Evolutionary conservation across 2,113 vertebrate genomes (phyloP), one percentile per base, ranked within the genome.

Genomic region (Oxyruncus cristatus): DNA sequence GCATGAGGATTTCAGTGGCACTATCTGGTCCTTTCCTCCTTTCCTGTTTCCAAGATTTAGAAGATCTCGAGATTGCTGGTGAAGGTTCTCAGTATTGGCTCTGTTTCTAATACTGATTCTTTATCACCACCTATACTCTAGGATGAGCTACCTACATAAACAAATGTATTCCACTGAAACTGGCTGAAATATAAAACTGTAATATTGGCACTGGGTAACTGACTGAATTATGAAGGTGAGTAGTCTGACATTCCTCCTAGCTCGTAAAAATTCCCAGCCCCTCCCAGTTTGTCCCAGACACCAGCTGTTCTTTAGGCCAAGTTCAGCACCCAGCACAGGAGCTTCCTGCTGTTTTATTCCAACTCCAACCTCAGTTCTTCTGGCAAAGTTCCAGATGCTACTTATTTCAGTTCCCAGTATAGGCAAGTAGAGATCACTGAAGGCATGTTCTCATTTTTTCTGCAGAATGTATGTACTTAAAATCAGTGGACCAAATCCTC

Each of bases 241-340:
- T 5, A 56, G 42, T 20, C 7, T 59, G 70, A 63, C 3, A 44
- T 78, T 78, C 56, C 26, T 90, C 33, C 27, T 8, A 52, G 63
- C 32, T 70, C 33, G 66, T 89, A 46, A 62, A 41, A 92, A 70
- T 46, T 79, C 53, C 63, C 52, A 77, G 75, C 8, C 47, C 28
- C 2, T 37, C 9, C 39, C 12, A 26, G 41, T 63, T 72, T 2
- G 0, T 75, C 44, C 59, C n/a, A 59, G 55, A 23, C 65, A 47
- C 0, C 0, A 0, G 11, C 15, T 7, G 5, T 44, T 91, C 32
- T 39, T 86, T 49, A 59, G 46, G 53, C 46, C 4, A 6, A 44
- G 37, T 61, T 53, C 76, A 84, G 37, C 20, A 44, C 17, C 6
- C 59, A 88, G 41, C 42, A n/a, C 6, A 16, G 7, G 11, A 91